Evolutionary conservation across 2,888 invertebrate species (phyloP).

Genomic region (Auanema sp.): DNA sequence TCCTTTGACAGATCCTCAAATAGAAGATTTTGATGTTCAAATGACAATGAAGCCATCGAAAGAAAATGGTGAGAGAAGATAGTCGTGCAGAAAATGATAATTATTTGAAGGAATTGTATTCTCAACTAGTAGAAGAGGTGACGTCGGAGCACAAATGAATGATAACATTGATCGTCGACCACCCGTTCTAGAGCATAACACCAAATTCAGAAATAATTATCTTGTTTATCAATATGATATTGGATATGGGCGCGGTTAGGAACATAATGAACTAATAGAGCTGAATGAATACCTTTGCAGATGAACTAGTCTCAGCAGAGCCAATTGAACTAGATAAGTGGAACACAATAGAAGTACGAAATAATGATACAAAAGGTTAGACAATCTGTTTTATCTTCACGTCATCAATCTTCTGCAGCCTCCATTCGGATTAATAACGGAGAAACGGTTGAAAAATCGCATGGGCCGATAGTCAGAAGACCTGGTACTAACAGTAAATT

Average conservation of each 20-base stretch:
- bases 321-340: conserved; percentile 40
- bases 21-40: conserved; percentile 24
- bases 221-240: not conserved
- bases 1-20: conserved; percentile 45
- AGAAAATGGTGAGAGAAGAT: not conserved
- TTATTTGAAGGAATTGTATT: conserved; percentile 19
- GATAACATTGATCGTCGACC: conserved; percentile 17
- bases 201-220: conserved; percentile 6
- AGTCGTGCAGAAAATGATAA: not conserved
- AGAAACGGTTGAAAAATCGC: conserved; percentile 6
- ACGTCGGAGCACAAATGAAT: conserved; percentile 6
- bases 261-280: not conserved
- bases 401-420: conserved; percentile 2
- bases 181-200: conserved; percentile 25
- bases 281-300: conserved; percentile 14
- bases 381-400: not conserved
- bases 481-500: conserved; percentile 14
- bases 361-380: conserved; percentile 31
- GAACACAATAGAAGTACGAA: conserved; percentile 43
- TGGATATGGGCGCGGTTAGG: not conserved
- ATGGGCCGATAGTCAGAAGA: conserved; percentile 1
- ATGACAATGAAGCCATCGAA: not conserved
- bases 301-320: conserved; percentile 28
- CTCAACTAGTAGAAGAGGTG: conserved; percentile 20
- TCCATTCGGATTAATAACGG: conserved; percentile 11